These are phyloP conservation scores for Sterrhoptilus dennistouni DNA, from an alignment of 2,113 vertebrate species.

Conservation along the genomic window DNA sequence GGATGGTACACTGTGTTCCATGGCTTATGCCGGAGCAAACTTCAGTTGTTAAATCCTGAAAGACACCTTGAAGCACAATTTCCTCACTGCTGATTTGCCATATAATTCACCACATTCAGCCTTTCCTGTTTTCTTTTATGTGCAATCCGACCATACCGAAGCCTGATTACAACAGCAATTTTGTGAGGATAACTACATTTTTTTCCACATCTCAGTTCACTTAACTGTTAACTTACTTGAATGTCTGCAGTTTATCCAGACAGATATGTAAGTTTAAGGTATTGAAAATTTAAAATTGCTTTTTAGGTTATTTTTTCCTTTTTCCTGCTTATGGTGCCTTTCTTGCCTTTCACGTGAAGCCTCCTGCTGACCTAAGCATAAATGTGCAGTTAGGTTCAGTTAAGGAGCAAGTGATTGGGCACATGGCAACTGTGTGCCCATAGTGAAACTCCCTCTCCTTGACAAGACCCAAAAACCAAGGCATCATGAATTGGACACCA, in stretches of 20 bases:
- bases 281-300: constrained; percentile 2
- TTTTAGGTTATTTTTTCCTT: constrained; percentile 50
- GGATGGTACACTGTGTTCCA: constrained; percentile 55
- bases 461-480: not conserved
- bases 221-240: constrained; percentile 59
- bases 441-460: not conserved
- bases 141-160: constrained; percentile 47
- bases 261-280: constrained; percentile 49
- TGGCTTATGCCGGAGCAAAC: constrained; percentile 54
- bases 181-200: constrained; percentile 26
- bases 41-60: constrained; percentile 66
- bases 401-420: not conserved
- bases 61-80: constrained; percentile 79
- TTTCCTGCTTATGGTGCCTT: constrained; percentile 81
- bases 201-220: constrained; percentile 43
- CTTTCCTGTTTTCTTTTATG: constrained; percentile 19
- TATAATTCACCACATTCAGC: constrained; percentile 50
- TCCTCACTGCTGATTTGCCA: constrained; percentile 55
- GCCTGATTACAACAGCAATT: constrained; percentile 30
- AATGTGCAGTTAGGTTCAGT: constrained; percentile 7
- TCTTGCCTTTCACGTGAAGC: constrained; percentile 72
- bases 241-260: constrained; percentile 61
- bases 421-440: not conserved
- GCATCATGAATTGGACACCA: constrained; percentile 17
- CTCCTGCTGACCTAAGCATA: constrained; percentile 34